A percentile compares a stretch with the other conserved stretches of the same genome.
These are phyloP conservation scores for Arenicola marina DNA, from an alignment of 2,888 invertebrate species.

Conservation along the genomic window DNA sequence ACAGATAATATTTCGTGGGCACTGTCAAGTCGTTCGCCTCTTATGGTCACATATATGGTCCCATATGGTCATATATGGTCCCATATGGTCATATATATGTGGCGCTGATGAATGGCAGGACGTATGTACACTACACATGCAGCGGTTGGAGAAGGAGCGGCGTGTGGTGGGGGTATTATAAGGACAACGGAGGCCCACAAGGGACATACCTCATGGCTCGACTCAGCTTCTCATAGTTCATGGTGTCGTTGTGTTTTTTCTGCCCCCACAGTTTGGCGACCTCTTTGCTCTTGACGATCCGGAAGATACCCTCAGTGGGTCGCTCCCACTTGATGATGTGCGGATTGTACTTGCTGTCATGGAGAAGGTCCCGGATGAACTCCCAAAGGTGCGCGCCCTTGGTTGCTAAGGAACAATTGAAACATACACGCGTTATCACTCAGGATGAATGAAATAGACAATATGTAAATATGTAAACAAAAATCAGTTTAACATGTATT, in stretches of 20 bases:
- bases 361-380: conserved; percentile 25
- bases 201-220: conserved; percentile 72
- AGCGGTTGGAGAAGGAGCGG: neutral
- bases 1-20: no score
- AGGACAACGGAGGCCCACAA: neutral
- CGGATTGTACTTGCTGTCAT: conserved; percentile 20
- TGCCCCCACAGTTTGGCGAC: conserved; percentile 87
- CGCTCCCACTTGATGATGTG: conserved; percentile 26
- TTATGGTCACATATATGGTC: no score
- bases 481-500: no score
- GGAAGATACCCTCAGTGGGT: conserved; percentile 79
- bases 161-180: neutral
- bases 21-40: no score
- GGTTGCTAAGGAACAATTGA: conserved; percentile 3
- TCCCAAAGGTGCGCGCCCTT: conserved; percentile 19
- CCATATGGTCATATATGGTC: no score
- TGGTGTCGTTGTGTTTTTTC: conserved; percentile 81
- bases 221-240: conserved; percentile 92
- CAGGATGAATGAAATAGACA: no score
- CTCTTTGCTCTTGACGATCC: conserved; percentile 84
- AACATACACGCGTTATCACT: no score
- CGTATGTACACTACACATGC: neutral
- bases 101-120: no score
- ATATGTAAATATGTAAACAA: no score
- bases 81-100: no score